Base-by-base conservation (phyloP, 2,113 vertebrate genomes). In the Lanius ludovicianus region DNA sequence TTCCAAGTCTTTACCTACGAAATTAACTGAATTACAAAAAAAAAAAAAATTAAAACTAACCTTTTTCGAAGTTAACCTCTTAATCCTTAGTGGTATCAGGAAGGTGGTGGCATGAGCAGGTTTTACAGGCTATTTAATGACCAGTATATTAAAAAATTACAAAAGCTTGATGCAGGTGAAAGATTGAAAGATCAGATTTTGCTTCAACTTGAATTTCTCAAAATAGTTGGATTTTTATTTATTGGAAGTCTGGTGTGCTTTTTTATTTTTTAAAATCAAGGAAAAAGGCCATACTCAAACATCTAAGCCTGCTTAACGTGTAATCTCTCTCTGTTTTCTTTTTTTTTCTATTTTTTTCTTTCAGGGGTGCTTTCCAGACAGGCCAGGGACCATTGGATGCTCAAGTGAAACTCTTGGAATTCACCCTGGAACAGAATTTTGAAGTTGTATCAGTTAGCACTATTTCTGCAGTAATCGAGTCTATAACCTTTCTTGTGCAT, bases 321-420 rank as follows among this genome's bases (percentile, higher is more conserved):
- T 46, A 46, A n/a, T 46, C 14, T 39, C 2, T 20, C 8, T 41
- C 14, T 24, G 10, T 53, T 12, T 42, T 18, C 13, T 22, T 74
- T 23, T 30, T 47, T 28, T 42, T 13, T 44, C 5, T 50, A 35
- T 33, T 15, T 60, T 37, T 75, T 52, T 44, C 35, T 96, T 41
- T 88, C 59, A 99, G 99, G 96, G 99, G 99, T 91, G 99, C 99
- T 56, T 99, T 99, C 97, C 99, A 99, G 95, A 99, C 99, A 3
- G 99, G 99, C 24, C 99, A 99, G 95, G 99, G 99, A 68, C 99
- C 99, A 6, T 95, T 99, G 90, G 99, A 99, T 50, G 99, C 99
- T 20, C 99, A 99, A 98, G 99, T 99, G 84, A 99, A 99, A 94
- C 99, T 99, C 53, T 90, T 99, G 95, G 99, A 99, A 96, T 99